Base-by-base conservation (phyloP, 2,113 vertebrate species). In the Hypanus sabinus region DNA sequence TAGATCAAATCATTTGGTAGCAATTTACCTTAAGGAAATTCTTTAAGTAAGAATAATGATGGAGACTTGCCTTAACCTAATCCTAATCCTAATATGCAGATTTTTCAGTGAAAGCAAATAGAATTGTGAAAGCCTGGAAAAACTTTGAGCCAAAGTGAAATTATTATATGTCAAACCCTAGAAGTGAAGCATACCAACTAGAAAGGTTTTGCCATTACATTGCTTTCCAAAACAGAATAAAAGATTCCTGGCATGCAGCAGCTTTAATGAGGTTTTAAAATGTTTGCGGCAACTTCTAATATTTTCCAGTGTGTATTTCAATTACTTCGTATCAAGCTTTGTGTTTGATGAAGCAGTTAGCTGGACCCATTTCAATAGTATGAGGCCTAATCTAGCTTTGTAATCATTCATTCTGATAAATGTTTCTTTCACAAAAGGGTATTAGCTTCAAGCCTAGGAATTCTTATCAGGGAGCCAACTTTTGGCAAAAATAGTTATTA, bases 381-480 rank as follows among this genome's bases (percentile, higher is more conserved):
- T 11, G 30, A 87, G 62, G 30, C 38, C 79, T 94, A 95, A 95
- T 94, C 24, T 94, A 94, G 93, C 62, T 95, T 95, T 95, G 88
- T 33, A 95, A 85, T 94, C 94, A 95, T 70, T 95, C 94, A 75
- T 95, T 94, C 94, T 0, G 0, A 94, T 95, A 94, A 94, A 93
- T 95, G 94, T 94, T 94, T 94, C 95, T 71, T 93, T 75, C 91
- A 79, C 95, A 92, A 95, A 92, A 95, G 88, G 94, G 94, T 57
- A 95, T 95, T 94, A 95, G 46, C 75, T 94, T 0, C 93, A 95
- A 94, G 94, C 94, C 94, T 80, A 94, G 6, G 36, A 77, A 55
- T 94, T 94, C 46, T 94, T 62, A 79, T 24, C 33, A 73, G 88
- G 87, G 92, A 79, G 94, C 95, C 94, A 96, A 94, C 94, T 3